Conservation (phyloP, 2,113 vertebrate species). For the Calyptomena viridis region DNA sequence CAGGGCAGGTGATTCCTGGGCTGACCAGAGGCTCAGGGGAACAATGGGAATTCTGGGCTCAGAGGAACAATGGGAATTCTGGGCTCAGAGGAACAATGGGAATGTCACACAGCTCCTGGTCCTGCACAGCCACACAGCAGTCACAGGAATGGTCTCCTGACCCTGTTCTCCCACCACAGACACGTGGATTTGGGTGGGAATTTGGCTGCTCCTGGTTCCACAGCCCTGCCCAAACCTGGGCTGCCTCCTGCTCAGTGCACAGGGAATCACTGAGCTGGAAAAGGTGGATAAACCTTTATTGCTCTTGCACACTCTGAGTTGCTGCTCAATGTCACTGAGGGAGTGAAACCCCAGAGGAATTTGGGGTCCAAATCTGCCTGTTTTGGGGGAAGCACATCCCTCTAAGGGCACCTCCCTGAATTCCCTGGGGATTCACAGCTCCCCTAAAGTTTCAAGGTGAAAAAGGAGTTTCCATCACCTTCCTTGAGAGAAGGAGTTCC, state of each 20-base stretch:
- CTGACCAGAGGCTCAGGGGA: not conserved
- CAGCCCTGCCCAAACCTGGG: not conserved
- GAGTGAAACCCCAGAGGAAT: not conserved
- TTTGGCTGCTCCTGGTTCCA: not conserved
- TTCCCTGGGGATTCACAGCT: not conserved
- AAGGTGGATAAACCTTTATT: accelerated
- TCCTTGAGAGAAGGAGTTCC: not conserved
- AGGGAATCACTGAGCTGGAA: not conserved
- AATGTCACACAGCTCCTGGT: accelerated
- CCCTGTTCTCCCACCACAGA: accelerated
- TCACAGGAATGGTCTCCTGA: not conserved
- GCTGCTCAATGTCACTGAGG: accelerated
- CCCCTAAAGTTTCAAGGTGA: not conserved
- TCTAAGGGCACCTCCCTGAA: not conserved
- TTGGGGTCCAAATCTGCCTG: not conserved
- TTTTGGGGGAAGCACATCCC: not conserved
- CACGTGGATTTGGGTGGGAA: not conserved
- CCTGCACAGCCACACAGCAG: accelerated
- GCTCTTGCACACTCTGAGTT: not conserved
- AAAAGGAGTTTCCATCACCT: not conserved
- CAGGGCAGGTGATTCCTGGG: constrained; percentile 26
- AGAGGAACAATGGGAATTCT: not conserved
- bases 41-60: not conserved
- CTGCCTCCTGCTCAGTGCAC: not conserved
- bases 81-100: not conserved